Percentiles rank a stretch among this genome's conserved stretches.
Evolutionary conservation across 2,113 vertebrate genomes (phyloP).

Genomic region (Daboia siamensis): DNA sequence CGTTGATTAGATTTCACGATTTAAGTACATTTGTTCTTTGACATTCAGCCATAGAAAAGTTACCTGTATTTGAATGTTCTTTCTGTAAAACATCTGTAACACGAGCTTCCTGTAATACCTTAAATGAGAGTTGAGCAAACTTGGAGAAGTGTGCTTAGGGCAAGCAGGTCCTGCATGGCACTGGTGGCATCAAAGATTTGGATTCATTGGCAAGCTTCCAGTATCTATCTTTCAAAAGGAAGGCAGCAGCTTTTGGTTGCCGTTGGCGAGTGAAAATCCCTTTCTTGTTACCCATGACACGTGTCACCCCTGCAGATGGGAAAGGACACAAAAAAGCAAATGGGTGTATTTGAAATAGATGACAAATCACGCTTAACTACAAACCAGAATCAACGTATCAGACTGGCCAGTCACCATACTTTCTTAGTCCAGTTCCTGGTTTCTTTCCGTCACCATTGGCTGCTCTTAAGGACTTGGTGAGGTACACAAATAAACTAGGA

Average conservation of each 20-base stretch:
- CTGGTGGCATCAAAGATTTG: constrained; percentile 62
- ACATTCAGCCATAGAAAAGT: background rate
- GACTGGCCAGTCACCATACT: background rate
- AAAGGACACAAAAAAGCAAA: constrained; percentile 16
- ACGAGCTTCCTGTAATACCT: background rate
- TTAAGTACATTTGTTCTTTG: background rate
- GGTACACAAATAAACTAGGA: background rate
- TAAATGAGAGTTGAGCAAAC: background rate
- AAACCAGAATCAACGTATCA: background rate
- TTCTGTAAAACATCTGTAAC: background rate
- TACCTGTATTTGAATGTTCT: background rate
- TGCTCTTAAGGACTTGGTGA: background rate
- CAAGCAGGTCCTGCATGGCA: constrained; percentile 47
- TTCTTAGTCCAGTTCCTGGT: background rate
- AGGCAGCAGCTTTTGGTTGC: constrained; percentile 89
- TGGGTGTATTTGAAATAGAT: background rate
- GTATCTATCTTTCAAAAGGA: constrained; percentile 87
- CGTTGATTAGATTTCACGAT: background rate
- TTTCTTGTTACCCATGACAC: constrained; percentile 91
- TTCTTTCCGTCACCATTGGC: background rate
- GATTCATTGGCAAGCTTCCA: constrained; percentile 91
- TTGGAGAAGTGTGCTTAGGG: background rate
- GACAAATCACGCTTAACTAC: background rate
- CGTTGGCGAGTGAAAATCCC: constrained; percentile 92
- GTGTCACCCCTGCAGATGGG: constrained; percentile 66